Conservation (phyloP, 2,113 vertebrate genomes). For the Poeciliopsis turrubarensis region DNA sequence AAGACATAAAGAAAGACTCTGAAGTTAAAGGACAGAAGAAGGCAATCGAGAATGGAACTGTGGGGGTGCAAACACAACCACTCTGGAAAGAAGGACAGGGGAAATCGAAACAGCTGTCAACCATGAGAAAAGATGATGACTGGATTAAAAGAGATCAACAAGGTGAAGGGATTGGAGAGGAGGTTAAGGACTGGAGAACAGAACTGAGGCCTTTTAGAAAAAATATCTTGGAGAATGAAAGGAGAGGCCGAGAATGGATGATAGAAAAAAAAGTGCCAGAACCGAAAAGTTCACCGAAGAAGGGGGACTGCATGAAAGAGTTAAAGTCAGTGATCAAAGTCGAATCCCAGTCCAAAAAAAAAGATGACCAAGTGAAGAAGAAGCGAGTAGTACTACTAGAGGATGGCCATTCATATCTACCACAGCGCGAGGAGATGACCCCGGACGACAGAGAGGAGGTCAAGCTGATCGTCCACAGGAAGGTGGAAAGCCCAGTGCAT, state of each 20-base stretch:
- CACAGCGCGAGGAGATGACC: slow-evolving; percentile 46
- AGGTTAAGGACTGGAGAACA: slow-evolving; percentile 53
- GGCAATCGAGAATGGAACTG: slow-evolving; percentile 25
- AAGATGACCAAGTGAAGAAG: slow-evolving; percentile 61
- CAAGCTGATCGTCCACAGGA: slow-evolving; percentile 35
- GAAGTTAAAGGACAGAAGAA: slow-evolving; percentile 47
- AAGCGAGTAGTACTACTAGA: slow-evolving; percentile 71
- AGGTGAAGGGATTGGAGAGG: neutral
- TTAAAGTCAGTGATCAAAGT: slow-evolving; percentile 67
- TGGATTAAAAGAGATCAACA: slow-evolving; percentile 55
- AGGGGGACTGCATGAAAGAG: slow-evolving; percentile 67
- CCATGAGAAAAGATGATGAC: slow-evolving; percentile 50
- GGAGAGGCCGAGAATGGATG: slow-evolving; percentile 13
- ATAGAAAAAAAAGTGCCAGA: slow-evolving; percentile 1
- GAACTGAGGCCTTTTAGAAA: slow-evolving; percentile 50
- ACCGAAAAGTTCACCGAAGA: neutral
- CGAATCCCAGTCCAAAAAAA: slow-evolving; percentile 27
- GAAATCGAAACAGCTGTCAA: slow-evolving; percentile 11
- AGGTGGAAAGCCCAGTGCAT: slow-evolving; percentile 37
- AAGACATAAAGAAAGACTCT: neutral
- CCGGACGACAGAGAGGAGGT: slow-evolving; percentile 39
- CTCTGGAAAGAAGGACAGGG: slow-evolving; percentile 20
- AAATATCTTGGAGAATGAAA: slow-evolving; percentile 18
- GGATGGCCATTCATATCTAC: slow-evolving; percentile 47
- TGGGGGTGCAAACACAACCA: neutral